phyloP scores from a whole-genome alignment of 1,140 invertebrate genomes.

The Diuraphis noxia region DNA sequence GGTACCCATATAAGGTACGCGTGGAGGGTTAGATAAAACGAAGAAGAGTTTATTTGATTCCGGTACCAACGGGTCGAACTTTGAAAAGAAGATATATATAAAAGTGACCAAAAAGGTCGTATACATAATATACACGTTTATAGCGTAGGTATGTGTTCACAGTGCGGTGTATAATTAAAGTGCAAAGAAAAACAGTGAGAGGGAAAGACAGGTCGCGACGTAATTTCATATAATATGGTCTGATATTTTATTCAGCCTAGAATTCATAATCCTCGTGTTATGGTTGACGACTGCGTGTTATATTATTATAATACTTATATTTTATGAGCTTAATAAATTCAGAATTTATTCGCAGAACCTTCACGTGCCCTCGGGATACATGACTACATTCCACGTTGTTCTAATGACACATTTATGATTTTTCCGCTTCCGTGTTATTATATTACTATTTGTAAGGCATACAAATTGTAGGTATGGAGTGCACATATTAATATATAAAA shows the following conservation, averaged over 20 bases:
- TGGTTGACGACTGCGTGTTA: neutral
- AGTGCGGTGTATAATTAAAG: neutral
- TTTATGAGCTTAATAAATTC: conserved; percentile 2
- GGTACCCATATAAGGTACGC: neutral
- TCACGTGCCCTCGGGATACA: neutral
- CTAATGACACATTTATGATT: neutral
- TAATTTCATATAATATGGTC: neutral
- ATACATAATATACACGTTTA: neutral
- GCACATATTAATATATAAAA: neutral
- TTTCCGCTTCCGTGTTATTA: neutral
- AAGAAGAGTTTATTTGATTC: neutral
- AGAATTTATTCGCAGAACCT: neutral
- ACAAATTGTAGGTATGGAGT: neutral
- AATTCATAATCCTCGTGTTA: neutral
- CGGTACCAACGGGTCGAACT: neutral
- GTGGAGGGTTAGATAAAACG: neutral
- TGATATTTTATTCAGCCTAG: neutral
- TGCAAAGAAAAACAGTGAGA: neutral
- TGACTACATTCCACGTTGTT: neutral
- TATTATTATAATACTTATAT: conserved; percentile 5
- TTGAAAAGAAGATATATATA: neutral
- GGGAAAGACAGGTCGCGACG: neutral
- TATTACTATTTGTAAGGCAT: neutral
- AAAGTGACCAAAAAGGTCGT: neutral
- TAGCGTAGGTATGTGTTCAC: neutral